A percentile compares a stretch with the other conserved stretches of the same genome.
These are phyloP conservation scores for Strigops habroptila DNA, from an alignment of 2,113 vertebrate species.

Conservation along the genomic window DNA sequence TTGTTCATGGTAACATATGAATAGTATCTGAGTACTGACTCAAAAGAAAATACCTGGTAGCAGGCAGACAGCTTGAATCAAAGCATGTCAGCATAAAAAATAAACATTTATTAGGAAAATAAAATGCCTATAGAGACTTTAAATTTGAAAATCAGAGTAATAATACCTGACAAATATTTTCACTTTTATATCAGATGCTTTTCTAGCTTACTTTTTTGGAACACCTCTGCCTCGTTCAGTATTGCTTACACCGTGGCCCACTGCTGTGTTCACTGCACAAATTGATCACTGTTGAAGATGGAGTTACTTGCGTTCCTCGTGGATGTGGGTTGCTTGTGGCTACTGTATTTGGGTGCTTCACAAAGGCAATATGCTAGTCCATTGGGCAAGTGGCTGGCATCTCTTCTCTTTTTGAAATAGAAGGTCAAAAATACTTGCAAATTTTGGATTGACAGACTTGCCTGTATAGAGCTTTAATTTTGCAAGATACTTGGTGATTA, in stretches of 20 bases:
- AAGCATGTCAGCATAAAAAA: neutral
- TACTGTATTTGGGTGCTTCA: neutral
- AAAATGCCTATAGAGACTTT: neutral
- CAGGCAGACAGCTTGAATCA: neutral
- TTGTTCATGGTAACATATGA: neutral
- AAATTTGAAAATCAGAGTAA: neutral
- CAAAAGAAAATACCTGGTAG: neutral
- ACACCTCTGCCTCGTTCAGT: neutral
- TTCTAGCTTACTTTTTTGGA: neutral
- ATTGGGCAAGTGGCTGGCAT: neutral
- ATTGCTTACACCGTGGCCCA: fast-evolving
- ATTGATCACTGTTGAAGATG: neutral
- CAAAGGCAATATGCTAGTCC: neutral
- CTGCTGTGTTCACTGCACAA: neutral
- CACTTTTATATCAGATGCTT: neutral
- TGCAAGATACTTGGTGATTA: fast-evolving
- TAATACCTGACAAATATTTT: neutral
- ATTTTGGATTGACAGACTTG: neutral
- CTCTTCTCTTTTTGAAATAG: neutral
- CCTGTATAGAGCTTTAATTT: neutral
- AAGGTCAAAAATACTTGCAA: neutral
- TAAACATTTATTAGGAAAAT: neutral
- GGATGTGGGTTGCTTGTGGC: neutral
- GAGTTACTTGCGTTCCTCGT: neutral
- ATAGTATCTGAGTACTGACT: neutral